A percentile compares a stretch with the other conserved stretches of the same genome.
phyloP scores from a whole-genome alignment of 2,888 invertebrate genomes.

The Eupelmus urozonus region DNA sequence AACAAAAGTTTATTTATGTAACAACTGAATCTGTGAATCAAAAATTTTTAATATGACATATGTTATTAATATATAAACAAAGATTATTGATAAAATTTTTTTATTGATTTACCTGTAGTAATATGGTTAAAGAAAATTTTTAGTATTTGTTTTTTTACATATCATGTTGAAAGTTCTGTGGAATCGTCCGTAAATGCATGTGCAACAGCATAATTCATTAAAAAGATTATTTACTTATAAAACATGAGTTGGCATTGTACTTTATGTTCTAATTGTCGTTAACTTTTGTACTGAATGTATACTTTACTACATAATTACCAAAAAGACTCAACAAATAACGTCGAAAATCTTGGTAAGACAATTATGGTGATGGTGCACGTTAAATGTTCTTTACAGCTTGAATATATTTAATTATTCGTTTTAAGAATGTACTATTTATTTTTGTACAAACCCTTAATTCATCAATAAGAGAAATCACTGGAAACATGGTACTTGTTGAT shows the following conservation, averaged over 20 bases:
- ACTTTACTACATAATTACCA: constrained; percentile 50
- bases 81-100: too few species aligned
- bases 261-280: constrained; percentile 26
- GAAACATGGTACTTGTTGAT: constrained; percentile 43
- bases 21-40: too few species aligned
- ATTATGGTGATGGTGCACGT: constrained; percentile 72
- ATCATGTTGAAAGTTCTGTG: too few species aligned
- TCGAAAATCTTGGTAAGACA: constrained; percentile 60
- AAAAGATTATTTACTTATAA: constrained; percentile 24
- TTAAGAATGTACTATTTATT: constrained; percentile 74
- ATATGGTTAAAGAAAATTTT: too few species aligned
- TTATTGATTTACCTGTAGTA: too few species aligned
- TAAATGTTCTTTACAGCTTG: constrained; percentile 69
- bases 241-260: neutral
- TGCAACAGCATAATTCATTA: neutral
- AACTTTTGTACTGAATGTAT: constrained; percentile 42
- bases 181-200: too few species aligned
- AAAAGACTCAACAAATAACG: constrained; percentile 52
- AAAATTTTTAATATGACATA: too few species aligned
- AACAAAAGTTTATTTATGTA: too few species aligned
- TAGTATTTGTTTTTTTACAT: too few species aligned
- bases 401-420: constrained; percentile 69
- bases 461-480: constrained; percentile 40
- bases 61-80: too few species aligned
- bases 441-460: constrained; percentile 71